Base-by-base conservation (phyloP, 1,140 invertebrate species). In the Pollicipes pollicipes region DNA sequence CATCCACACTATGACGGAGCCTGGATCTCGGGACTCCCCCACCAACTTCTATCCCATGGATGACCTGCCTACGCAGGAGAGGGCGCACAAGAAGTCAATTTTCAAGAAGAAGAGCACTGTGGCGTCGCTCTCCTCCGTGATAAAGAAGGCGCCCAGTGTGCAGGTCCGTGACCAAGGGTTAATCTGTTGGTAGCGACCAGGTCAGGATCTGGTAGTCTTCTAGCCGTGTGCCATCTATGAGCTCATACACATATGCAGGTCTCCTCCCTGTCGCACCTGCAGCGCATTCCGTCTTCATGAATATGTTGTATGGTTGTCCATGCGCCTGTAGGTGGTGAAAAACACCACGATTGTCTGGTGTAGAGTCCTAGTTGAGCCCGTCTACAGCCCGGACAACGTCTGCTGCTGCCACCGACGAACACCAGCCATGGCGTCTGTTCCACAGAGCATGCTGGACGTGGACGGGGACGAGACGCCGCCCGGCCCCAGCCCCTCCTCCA, bases 241-340 rank as follows among this genome's bases (percentile, higher is more conserved):
- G 30, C 69, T 21, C 16, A 69, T 29, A 69, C 69, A 69, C 69
- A 69, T 29, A 69, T 66, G 66, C 69, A 69, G 16, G 30, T 29
- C 16, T 66, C 16, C 69, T 21, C 69, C 16, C 69, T 21, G 16
- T 21, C 69, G 30, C 69, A 69, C 69, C 16, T 26, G 30, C 31
- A 69, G 26, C 37, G 24, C 37, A 45, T 13, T 45, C 10, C 37
- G n/a, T n/a, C n/a, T n/a, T n/a, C n/a, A n/a, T n/a, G n/a, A n/a
- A n/a, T n/a, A n/a, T n/a, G n/a, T n/a, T n/a, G n/a, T n/a, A n/a
- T n/a, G n/a, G n/a, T n/a, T n/a, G n/a, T n/a, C n/a, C n/a, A n/a
- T n/a, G n/a, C n/a, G n/a, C n/a, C n/a, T n/a, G n/a, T n/a, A n/a
- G n/a, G n/a, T n/a, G n/a, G n/a, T n/a, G n/a, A n/a, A n/a, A n/a